Conservation (phyloP, 2,113 vertebrate genomes). For the Coryphaenoides rupestris region DNA sequence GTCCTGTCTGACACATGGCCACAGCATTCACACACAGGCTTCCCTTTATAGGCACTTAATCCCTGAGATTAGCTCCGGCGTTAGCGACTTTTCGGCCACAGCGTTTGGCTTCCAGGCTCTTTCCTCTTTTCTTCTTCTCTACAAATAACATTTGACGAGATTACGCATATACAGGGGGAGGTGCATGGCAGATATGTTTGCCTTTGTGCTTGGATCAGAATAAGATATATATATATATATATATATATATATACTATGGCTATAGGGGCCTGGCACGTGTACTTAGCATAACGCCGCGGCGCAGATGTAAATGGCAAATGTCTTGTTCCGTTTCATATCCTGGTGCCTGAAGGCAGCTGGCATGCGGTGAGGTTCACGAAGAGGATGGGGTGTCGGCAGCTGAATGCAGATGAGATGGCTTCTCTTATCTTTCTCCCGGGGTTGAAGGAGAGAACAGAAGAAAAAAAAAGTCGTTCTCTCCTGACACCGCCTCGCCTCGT, state of each 20-base stretch:
- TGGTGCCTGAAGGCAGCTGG: slow-evolving; percentile 55
- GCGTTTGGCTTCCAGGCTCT: slow-evolving; percentile 56
- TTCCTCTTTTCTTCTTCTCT: slow-evolving; percentile 27
- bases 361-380: slow-evolving; percentile 44
- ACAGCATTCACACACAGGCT: slow-evolving; percentile 43
- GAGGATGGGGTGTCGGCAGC: slow-evolving; percentile 24
- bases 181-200: slow-evolving; percentile 26
- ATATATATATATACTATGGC: no score
- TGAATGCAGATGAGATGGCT: slow-evolving; percentile 59
- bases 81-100: slow-evolving; percentile 55
- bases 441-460: no score
- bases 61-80: slow-evolving; percentile 63
- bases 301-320: no score
- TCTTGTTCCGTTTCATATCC: slow-evolving; percentile 37
- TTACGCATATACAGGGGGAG: not conserved
- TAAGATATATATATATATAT: no score
- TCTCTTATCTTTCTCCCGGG: slow-evolving; percentile 22
- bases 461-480: not conserved
- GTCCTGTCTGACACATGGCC: slow-evolving; percentile 34
- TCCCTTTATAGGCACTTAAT: slow-evolving; percentile 69
- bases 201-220: not conserved
- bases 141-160: not conserved
- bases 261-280: no score
- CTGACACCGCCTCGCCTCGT: no score
- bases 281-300: no score